Base-by-base conservation (phyloP, 2,797 vertebrate species). In the Argentina silus region DNA sequence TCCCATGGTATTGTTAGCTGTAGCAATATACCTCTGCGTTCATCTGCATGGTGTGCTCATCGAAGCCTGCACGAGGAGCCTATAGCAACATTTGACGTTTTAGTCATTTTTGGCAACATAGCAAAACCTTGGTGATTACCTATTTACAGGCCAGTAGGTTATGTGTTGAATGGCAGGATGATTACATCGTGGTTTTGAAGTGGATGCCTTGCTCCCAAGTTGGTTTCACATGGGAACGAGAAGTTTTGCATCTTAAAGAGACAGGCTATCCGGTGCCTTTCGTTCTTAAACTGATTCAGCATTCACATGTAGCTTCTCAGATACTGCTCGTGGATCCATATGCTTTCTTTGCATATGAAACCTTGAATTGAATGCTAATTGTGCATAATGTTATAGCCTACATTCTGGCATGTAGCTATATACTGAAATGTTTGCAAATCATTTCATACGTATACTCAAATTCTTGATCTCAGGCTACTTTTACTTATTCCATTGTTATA, bases 221-320 rank as follows among this genome's bases (percentile, higher is more conserved):
- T 61, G 59, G 27, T 36, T 61, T 61, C 23, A 27, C 23, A 12
- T 61, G 59, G 11, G 27, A 14, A 36, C 21, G 27, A 36, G 27
- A 61, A 61, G 23, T 61, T 61, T 61, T 36, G 12, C 59, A 61
- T 61, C 23, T 61, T 61, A 61, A 61, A 61, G 23, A 61, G 5
- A 61, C 27, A 15, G 23, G 27, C 23, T 61, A 14, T 61, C 27
- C 51, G 11, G 6, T 61, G 59, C 27, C 59, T 36, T 60, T 59
- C 23, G 21, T 27, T 59, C 6, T 27, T 23, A 21, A 60, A 3
- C 56, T 4, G 57, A 1, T 60, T 59, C 21, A 2, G 4, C 21
- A 23, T 59, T 59, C 27, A 14, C 57, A 27, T 60, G 8, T 12
- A 51, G 15, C 50, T 12, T 15, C 11, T 56, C n/a, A 19, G 56